These are phyloP conservation scores for human DNA, from an alignment of 2,113 vertebrate genomes.

Conservation along the genomic window DNA sequence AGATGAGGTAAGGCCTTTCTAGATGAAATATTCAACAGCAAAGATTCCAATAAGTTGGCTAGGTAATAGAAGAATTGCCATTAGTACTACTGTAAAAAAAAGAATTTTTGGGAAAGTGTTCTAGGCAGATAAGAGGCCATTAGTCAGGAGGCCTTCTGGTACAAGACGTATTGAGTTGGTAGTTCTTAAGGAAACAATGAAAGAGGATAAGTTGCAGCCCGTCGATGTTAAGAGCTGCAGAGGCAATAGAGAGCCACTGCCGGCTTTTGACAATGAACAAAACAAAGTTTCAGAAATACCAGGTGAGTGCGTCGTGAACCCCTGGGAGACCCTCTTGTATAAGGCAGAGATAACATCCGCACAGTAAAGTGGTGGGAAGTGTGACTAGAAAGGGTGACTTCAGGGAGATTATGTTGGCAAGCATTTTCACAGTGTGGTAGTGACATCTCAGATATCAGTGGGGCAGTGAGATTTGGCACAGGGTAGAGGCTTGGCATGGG, in stretches of 20 bases:
- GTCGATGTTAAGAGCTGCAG: rapidly evolving
- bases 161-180: no score
- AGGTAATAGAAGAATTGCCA: not conserved
- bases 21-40: not conserved
- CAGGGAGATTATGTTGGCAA: rapidly evolving
- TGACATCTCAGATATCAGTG: no score
- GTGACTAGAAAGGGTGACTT: not conserved
- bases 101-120: not conserved
- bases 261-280: not conserved
- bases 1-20: not conserved
- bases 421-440: not conserved
- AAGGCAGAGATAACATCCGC: no score
- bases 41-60: not conserved
- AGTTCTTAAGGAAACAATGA: not conserved
- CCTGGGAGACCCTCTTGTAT: not conserved
- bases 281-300: not conserved
- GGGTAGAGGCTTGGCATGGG: not conserved
- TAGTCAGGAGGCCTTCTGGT: not conserved
- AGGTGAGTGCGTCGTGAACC: rapidly evolving
- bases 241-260: not conserved
- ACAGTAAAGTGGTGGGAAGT: not conserved
- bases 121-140: not conserved
- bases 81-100: not conserved
- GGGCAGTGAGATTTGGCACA: not conserved
- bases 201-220: not conserved